Base-by-base conservation (phyloP, 2,113 vertebrate genomes). In the Casuarius casuarius region DNA sequence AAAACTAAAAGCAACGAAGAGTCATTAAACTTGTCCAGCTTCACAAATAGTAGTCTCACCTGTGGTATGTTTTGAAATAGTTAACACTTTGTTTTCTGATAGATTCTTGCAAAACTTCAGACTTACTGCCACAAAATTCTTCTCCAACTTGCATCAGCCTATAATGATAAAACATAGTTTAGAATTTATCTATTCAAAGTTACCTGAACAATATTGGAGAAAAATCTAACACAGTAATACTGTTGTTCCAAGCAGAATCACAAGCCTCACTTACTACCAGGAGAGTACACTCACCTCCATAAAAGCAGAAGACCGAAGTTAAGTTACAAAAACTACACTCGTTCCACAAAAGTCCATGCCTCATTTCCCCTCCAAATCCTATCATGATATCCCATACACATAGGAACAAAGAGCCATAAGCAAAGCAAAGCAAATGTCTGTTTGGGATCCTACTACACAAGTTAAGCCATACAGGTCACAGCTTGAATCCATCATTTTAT, bases 31-130 rank as follows among this genome's bases (percentile, higher is more conserved):
- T 86, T 7, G 67, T 40, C 17, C 44, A 59, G 84, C 56, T 83
- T 21, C 21, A 51, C 46, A 29, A n/a, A 61, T 1, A 62, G 16
- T 33, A 68, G 12, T 89, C 97, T 98, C 92, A 99, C 99, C 99
- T 99, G 98, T 99, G 99, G 96, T 99, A 99, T 89, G 99, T 99
- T 94, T 99, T 99, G 94, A 99, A 99, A 98, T 99, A 99, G 98
- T 99, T 99, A 72, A 99, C 97, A 28, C 99, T 99, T 97, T 99
- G 99, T 80, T 98, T 99, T 97, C 99, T 98, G 97, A 99, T 99
- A 48, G 99, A 99, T 92, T 99, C 99, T 97, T 99, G 99, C 95
- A 99, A 98, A 92, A 99, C 99, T 97, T 99, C 99, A 19, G 99
- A 99, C 94, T 98, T 99, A 94, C 99, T 99, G 96, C 99, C 98